phyloP scores from a whole-genome alignment of 1,140 invertebrate genomes.

The Lamellibrachia luymesi region DNA sequence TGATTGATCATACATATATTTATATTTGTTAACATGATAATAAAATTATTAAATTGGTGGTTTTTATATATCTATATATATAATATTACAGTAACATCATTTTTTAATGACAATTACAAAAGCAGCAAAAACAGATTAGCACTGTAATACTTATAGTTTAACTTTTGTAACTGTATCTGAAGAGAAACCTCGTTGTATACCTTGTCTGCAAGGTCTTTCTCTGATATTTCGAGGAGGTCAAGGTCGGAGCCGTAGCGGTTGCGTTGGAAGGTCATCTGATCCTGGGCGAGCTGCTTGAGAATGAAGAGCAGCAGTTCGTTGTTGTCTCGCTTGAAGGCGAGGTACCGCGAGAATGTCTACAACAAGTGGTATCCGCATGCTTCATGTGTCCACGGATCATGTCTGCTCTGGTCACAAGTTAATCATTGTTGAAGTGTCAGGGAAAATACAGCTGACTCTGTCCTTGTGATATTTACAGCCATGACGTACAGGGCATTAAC shows the following conservation, averaged over 20 bases:
- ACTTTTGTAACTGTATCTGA: neutral
- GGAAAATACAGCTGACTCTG: neutral
- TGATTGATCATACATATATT: no score
- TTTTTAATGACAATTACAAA: neutral
- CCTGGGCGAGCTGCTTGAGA: slow-evolving; percentile 87
- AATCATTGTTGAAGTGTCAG: neutral
- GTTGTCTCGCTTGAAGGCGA: slow-evolving; percentile 92
- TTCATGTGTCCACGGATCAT: neutral
- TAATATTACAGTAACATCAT: neutral
- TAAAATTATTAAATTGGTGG: no score
- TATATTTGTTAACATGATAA: no score
- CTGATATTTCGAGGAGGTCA: slow-evolving; percentile 76
- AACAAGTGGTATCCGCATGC: slow-evolving; percentile 8
- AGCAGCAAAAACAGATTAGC: no score
- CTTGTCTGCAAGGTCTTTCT: slow-evolving; percentile 86
- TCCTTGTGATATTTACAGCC: neutral
- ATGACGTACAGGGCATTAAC: no score
- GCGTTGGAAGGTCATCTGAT: slow-evolving; percentile 84
- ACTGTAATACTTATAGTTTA: neutral
- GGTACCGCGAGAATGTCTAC: slow-evolving; percentile 88
- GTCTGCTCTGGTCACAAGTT: neutral
- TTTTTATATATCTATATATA: no score
- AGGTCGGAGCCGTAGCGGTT: slow-evolving; percentile 71
- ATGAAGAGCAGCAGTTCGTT: slow-evolving; percentile 95
- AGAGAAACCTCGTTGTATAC: slow-evolving; percentile 55